Percentiles rank a stretch among this genome's conserved stretches.
Evolutionary conservation across 2,888 invertebrate genomes (phyloP).

Genomic region (Apoderus coryli): DNA sequence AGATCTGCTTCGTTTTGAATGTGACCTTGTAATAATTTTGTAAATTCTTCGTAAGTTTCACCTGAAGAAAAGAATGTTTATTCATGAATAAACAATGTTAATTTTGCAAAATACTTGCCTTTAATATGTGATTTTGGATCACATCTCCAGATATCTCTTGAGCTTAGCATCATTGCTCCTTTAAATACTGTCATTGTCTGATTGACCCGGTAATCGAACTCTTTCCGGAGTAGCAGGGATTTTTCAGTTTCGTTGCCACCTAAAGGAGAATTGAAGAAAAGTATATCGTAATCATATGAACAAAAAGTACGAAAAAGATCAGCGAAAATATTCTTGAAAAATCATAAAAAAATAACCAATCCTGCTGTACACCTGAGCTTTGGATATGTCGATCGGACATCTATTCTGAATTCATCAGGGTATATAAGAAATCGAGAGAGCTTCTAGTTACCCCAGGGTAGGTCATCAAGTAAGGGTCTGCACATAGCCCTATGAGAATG

Average conservation of each 20-base stretch:
- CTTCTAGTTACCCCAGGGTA: too few relatives aligned
- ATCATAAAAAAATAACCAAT: background rate
- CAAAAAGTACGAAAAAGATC: slow-evolving; percentile 1
- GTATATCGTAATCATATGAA: background rate
- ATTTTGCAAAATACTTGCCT: slow-evolving; percentile 14
- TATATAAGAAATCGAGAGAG: too few relatives aligned
- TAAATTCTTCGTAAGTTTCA: slow-evolving; percentile 55
- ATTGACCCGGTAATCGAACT: slow-evolving; percentile 15
- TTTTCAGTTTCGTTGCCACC: slow-evolving; percentile 16
- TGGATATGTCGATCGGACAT: too few relatives aligned
- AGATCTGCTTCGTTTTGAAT: slow-evolving; percentile 73
- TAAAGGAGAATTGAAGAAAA: background rate
- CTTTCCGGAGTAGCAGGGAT: slow-evolving; percentile 12
- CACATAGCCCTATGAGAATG: too few relatives aligned
- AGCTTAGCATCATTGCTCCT: slow-evolving; percentile 13
- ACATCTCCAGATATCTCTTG: slow-evolving; percentile 16
- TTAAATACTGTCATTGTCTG: slow-evolving; percentile 13
- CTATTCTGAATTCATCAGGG: too few relatives aligned
- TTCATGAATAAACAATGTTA: background rate
- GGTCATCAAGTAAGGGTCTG: too few relatives aligned
- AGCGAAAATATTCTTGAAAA: background rate
- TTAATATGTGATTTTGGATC: slow-evolving; percentile 17
- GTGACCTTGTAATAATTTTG: slow-evolving; percentile 65
- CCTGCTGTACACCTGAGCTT: too few relatives aligned
- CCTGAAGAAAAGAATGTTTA: slow-evolving; percentile 25